Conservation (phyloP, 1,140 invertebrate species). For the Meloidogyne chitwoodi region DNA sequence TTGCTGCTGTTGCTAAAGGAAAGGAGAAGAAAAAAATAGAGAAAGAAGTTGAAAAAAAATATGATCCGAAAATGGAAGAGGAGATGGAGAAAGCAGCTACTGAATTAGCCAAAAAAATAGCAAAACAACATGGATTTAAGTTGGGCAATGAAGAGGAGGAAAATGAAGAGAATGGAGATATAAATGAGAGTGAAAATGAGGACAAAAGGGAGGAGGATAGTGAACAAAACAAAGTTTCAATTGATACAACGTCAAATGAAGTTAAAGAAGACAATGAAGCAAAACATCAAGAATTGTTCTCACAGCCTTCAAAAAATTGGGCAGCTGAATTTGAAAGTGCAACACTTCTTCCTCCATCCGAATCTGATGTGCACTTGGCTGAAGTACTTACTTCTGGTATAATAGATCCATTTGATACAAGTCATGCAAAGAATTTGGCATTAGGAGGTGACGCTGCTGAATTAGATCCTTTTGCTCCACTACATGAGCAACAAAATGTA, state of each 20-base stretch:
- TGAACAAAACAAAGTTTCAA: not conserved
- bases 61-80: conserved; percentile 51
- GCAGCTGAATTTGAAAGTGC: conserved; percentile 8
- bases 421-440: conserved; percentile 4
- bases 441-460: no score
- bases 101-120: conserved; percentile 53
- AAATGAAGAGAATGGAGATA: not conserved
- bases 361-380: conserved; percentile 22
- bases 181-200: not conserved
- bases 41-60: conserved; percentile 1
- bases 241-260: not conserved
- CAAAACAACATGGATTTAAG: conserved; percentile 24
- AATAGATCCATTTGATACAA: conserved; percentile 17
- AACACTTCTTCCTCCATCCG: conserved; percentile 21
- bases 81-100: conserved; percentile 52
- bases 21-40: not conserved
- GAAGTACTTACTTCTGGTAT: not conserved
- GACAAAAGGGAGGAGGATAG: not conserved
- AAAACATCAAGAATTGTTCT: not conserved
- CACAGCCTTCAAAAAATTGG: conserved; percentile 2
- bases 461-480: conserved; percentile 32
- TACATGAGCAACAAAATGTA: not conserved
- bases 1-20: not conserved
- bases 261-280: not conserved
- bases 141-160: not conserved